Conservation (phyloP, 35 echinoderm and acorn worm species). For the Lytechinus variegatus region DNA sequence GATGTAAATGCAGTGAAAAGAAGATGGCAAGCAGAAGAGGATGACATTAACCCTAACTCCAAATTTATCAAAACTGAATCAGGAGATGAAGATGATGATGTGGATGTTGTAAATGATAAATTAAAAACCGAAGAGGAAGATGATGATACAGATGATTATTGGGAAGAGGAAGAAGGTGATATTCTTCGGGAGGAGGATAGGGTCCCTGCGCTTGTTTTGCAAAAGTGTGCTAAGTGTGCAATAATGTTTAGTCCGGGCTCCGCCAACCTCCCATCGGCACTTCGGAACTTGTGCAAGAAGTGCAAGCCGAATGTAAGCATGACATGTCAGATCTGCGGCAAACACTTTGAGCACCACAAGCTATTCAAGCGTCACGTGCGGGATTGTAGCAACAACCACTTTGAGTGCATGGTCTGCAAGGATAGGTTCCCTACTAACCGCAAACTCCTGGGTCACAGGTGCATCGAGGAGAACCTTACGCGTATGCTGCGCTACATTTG, state of each 20-base stretch:
- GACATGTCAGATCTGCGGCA: not conserved
- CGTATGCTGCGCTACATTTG: slow-evolving; percentile 6
- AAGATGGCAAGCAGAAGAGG: not conserved
- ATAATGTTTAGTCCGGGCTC: not conserved
- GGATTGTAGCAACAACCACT: not conserved
- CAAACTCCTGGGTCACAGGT: not conserved
- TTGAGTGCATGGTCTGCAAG: not conserved
- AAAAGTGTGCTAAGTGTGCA: not conserved
- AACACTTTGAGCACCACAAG: slow-evolving; percentile 28
- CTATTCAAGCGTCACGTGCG: not conserved
- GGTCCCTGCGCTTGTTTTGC: not conserved
- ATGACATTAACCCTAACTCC: not conserved
- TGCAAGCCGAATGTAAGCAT: slow-evolving; percentile 16
- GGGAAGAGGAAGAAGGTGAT: slow-evolving; percentile 12
- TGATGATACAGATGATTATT: not conserved
- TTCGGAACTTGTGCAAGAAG: not conserved
- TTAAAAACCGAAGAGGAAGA: not conserved
- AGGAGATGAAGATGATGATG: not conserved
- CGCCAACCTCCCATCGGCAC: not conserved
- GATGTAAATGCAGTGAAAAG: not conserved
- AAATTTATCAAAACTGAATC: not conserved
- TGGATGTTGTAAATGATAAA: not conserved
- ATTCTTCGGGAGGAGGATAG: not conserved
- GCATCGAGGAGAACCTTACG: not conserved
- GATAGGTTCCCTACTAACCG: not conserved